These are phyloP conservation scores for Frankliniella fusca DNA, from an alignment of 2,888 invertebrate species.

Conservation along the genomic window DNA sequence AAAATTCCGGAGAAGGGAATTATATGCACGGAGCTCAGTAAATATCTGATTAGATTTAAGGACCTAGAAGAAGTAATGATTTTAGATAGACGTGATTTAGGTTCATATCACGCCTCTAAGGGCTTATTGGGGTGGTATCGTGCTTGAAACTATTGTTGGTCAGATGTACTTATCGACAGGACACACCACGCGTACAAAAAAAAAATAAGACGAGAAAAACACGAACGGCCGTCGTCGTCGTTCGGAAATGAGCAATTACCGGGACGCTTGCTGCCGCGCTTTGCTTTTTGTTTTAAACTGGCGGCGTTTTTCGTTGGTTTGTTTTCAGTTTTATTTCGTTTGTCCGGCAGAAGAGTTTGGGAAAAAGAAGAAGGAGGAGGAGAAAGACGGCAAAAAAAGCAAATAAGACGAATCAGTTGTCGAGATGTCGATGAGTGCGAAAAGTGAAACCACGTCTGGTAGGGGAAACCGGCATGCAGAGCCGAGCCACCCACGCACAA, in stretches of 20 bases:
- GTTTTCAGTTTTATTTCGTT: not conserved
- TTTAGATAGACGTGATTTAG: too few relatives aligned
- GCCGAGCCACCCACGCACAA: not conserved
- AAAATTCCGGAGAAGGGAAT: too few relatives aligned
- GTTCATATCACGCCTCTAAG: too few relatives aligned
- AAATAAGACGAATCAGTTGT: too few relatives aligned
- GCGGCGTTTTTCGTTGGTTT: not conserved
- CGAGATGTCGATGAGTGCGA: too few relatives aligned
- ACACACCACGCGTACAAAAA: not conserved
- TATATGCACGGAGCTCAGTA: too few relatives aligned
- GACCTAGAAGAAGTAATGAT: too few relatives aligned
- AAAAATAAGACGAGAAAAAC: not conserved
- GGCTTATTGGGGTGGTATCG: too few relatives aligned
- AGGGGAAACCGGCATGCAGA: not conserved
- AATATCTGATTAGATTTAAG: too few relatives aligned
- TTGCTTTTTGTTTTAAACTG: not conserved
- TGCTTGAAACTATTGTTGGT: too few relatives aligned
- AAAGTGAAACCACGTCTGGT: too few relatives aligned
- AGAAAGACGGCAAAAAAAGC: not conserved
- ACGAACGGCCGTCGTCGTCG: not conserved
- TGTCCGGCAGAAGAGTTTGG: not conserved
- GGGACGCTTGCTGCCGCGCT: not conserved
- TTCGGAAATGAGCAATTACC: conserved; percentile 17
- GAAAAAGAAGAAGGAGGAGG: not conserved
- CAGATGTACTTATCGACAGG: too few relatives aligned